These are phyloP conservation scores for Sebastes taczanowskii DNA, from an alignment of 2,797 vertebrate genomes.

Conservation along the genomic window DNA sequence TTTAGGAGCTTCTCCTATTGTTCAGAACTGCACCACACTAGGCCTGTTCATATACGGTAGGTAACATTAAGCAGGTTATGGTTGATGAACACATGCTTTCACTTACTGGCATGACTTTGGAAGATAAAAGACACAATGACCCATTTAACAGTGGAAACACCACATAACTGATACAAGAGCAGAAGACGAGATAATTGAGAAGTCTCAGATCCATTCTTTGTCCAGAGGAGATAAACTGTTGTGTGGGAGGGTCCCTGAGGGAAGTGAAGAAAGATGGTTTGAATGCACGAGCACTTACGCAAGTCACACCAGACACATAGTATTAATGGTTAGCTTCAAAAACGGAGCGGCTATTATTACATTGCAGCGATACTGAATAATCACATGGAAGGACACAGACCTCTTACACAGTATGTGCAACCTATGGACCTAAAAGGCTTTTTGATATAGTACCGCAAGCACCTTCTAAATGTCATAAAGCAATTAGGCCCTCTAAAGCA, in stretches of 20 bases:
- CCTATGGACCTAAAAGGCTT: conserved; percentile 51
- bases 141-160: conserved; percentile 44
- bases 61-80: conserved; percentile 57
- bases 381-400: conserved; percentile 56
- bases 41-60: conserved; percentile 52
- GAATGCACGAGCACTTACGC: conserved; percentile 48
- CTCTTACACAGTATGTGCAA: conserved; percentile 54
- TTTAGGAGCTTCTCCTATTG: conserved; percentile 59
- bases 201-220: conserved; percentile 47
- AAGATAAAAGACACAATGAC: conserved; percentile 48
- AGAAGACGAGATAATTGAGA: conserved; percentile 48
- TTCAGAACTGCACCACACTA: conserved; percentile 63
- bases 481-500: conserved; percentile 58
- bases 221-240: conserved; percentile 56
- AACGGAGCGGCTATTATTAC: conserved; percentile 53
- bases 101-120: conserved; percentile 56
- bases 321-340: conserved; percentile 55
- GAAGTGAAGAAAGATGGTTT: conserved; percentile 63
- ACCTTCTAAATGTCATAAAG: conserved; percentile 68
- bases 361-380: conserved; percentile 52
- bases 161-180: conserved; percentile 43
- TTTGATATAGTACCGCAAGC: conserved; percentile 62
- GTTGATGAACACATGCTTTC: conserved; percentile 57
- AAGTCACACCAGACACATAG: conserved; percentile 49
- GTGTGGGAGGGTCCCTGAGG: conserved; percentile 76